These are phyloP conservation scores for Mormyrus iriodes DNA, from an alignment of 2,113 vertebrate species.

Conservation along the genomic window DNA sequence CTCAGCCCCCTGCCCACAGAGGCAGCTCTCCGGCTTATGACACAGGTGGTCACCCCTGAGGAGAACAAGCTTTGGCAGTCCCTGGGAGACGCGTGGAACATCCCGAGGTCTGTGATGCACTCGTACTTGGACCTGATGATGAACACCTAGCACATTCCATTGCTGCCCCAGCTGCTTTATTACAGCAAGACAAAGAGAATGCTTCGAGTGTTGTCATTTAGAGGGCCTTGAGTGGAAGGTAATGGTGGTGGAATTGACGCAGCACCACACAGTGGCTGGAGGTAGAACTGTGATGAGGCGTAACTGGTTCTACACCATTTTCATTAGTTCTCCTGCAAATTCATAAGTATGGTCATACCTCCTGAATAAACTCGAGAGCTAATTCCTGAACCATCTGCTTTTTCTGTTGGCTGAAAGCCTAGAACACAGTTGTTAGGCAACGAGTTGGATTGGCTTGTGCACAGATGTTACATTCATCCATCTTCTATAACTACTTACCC, in stretches of 20 bases:
- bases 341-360: background rate
- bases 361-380: background rate
- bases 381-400: background rate
- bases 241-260: background rate
- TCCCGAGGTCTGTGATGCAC: constrained; percentile 51
- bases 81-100: constrained; percentile 68
- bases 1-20: constrained; percentile 64
- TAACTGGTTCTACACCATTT: background rate
- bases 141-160: background rate
- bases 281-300: background rate
- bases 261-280: background rate
- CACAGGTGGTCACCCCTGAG: constrained; percentile 30
- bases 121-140: background rate
- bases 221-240: background rate
- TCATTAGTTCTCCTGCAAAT: background rate
- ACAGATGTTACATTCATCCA: background rate
- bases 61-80: constrained; percentile 59
- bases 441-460: background rate
- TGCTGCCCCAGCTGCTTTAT: background rate
- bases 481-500: background rate
- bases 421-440: background rate
- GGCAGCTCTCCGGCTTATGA: constrained; percentile 58
- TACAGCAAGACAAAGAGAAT: background rate
- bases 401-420: background rate
- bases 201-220: background rate